Evolutionary conservation across 2,113 vertebrate species (phyloP), one percentile per base, ranked within the genome.

Genomic region (Rynchops niger): DNA sequence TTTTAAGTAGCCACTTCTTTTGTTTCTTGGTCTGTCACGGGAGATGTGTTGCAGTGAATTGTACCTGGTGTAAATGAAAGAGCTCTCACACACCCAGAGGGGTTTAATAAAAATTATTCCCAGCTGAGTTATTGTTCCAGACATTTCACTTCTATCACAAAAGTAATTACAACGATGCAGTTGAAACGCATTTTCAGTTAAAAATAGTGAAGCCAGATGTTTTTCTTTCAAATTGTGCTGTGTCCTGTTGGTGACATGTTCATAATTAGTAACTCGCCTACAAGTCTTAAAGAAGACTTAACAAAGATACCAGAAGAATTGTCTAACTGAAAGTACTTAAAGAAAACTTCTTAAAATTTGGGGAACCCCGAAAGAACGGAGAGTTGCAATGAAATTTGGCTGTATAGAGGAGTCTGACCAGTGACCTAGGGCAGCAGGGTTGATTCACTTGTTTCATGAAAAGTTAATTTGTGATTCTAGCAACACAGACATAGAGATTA

Each of bases 401-500:
- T 79, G 12, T 83, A 86, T 84, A 19, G 32, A 66, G 55, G 15
- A 84, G 5, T 36, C 29, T 89, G 13, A 36, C 67, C 55, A 42
- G 9, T 89, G 90, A 89, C 42, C 26, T 74, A 40, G 61, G 47
- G 55, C 15, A 76, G 38, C 56, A 81, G 20, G 16, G 14, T 78
- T 78, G 42, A 74, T 74, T 86, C 25, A 42, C 16, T 73, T 56
- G 16, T 85, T 91, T 80, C 3, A 42, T 47, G n/a, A 71, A 82
- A 96, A 79, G 34, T 82, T 95, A 84, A 89, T 89, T 91, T 85
- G 55, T 84, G 30, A 93, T 95, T 87, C 92, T 90, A 72, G 29
- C 45, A 90, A 85, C 74, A 95, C 10, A 87, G 45, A 93, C 25
- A 42, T 58, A 80, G 91, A 95, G 88, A 96, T 92, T 96, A 95